Conservation (phyloP, 37 sponge, comb jelly and placozoan species). For the Crambe crambe region DNA sequence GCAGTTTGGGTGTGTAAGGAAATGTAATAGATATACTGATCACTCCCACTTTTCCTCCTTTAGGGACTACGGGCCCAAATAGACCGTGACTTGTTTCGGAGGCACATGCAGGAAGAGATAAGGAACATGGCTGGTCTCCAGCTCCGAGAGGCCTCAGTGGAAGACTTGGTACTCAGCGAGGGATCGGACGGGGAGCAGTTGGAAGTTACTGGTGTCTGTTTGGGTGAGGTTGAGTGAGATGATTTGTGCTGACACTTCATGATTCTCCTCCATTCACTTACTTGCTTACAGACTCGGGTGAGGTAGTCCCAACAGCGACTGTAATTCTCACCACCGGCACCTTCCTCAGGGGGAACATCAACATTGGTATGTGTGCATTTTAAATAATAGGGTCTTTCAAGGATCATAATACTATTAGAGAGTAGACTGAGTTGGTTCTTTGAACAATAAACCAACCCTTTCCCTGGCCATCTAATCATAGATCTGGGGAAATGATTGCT, state of each 20-base stretch:
- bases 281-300: constrained; percentile 42
- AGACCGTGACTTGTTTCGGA: constrained; percentile 74
- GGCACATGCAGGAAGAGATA: constrained; percentile 67
- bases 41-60: background rate
- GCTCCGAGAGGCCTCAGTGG: constrained; percentile 61
- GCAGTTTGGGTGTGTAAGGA: constrained; percentile 88
- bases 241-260: background rate
- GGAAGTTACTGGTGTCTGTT: constrained; percentile 7
- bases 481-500: no score
- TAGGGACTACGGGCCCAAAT: constrained; percentile 87
- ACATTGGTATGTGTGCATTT: constrained; percentile 56
- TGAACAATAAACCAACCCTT: no score
- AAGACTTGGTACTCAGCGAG: constrained; percentile 40
- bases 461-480: no score
- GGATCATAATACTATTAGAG: background rate
- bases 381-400: background rate
- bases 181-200: background rate
- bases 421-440: no score
- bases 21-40: background rate
- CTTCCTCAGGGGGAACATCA: constrained; percentile 73
- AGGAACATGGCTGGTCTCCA: constrained; percentile 12
- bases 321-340: constrained; percentile 88
- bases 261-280: background rate
- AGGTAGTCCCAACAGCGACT: constrained; percentile 10
- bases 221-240: no score